Evolutionary conservation across 2,113 vertebrate genomes (phyloP).

Genomic region (Brachionichthys hirsutus): DNA sequence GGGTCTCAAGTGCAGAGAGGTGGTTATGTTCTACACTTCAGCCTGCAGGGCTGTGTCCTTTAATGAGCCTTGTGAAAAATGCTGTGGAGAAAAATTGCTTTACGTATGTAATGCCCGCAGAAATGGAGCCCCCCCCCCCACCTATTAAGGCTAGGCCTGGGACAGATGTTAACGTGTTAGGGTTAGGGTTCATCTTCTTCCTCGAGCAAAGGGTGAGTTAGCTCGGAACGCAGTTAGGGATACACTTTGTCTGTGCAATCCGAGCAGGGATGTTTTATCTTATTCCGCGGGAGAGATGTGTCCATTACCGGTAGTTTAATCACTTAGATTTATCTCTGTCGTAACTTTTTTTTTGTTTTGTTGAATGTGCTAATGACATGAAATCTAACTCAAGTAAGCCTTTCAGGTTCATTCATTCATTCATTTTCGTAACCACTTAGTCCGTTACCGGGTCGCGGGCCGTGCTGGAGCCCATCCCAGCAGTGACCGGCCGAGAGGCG

Average conservation of each 20-base stretch:
- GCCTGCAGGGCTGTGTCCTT: conserved; percentile 43
- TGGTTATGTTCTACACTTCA: neutral
- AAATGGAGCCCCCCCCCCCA: conserved; percentile 39
- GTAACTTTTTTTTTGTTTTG: too few species aligned
- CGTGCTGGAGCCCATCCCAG: too few species aligned
- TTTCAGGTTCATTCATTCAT: too few species aligned
- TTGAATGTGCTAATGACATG: neutral
- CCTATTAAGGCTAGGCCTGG: conserved; percentile 58
- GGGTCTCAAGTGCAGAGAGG: neutral
- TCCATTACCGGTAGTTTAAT: too few species aligned
- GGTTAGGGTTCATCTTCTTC: conserved; percentile 72
- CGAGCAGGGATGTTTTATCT: neutral
- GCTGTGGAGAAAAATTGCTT: neutral
- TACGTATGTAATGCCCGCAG: conserved; percentile 26
- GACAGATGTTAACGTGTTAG: conserved; percentile 77
- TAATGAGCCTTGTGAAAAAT: conserved; percentile 33
- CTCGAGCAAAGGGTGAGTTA: conserved; percentile 62
- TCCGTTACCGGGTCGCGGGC: too few species aligned
- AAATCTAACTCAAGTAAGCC: neutral
- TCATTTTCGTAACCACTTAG: too few species aligned
- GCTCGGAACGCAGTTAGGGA: conserved; percentile 13
- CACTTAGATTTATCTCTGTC: too few species aligned
- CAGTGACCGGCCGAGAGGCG: too few species aligned
- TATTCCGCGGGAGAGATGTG: neutral
- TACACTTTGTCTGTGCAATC: conserved; percentile 40